These are phyloP conservation scores for Nephrotoma appendiculata DNA, from an alignment of 2,888 invertebrate species.

Conservation along the genomic window DNA sequence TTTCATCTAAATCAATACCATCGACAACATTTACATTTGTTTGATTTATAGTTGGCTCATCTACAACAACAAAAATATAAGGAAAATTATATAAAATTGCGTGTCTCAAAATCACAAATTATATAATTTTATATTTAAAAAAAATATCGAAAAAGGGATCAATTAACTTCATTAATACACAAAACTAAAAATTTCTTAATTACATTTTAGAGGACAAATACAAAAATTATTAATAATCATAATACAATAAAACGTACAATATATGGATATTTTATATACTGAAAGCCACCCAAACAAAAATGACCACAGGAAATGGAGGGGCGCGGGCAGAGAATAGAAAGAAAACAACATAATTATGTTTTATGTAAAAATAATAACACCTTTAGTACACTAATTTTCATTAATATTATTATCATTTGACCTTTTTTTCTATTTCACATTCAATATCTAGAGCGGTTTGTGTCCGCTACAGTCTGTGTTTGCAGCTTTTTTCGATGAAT, in stretches of 20 bases:
- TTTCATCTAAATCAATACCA: slow-evolving; percentile 93
- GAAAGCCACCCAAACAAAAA: background rate
- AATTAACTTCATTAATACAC: background rate
- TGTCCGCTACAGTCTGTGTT: background rate
- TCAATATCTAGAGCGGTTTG: background rate
- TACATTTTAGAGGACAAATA: background rate
- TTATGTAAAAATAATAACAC: background rate
- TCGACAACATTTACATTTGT: slow-evolving; percentile 89
- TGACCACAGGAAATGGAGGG: background rate
- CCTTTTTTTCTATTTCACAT: background rate
- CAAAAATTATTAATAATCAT: background rate
- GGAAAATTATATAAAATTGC: background rate
- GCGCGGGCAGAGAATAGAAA: background rate
- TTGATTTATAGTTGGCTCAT: slow-evolving; percentile 87
- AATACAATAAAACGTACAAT: background rate
- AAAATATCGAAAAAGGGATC: background rate
- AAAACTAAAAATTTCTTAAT: background rate
- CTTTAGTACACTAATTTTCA: background rate
- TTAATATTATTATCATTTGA: background rate
- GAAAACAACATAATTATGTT: background rate
- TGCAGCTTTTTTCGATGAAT: background rate
- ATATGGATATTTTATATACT: background rate
- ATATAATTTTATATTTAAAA: background rate
- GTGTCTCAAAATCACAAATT: background rate
- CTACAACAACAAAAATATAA: slow-evolving; percentile 32